phyloP scores from a whole-genome alignment of 2,797 vertebrate genomes.

The Coluber constrictor region DNA sequence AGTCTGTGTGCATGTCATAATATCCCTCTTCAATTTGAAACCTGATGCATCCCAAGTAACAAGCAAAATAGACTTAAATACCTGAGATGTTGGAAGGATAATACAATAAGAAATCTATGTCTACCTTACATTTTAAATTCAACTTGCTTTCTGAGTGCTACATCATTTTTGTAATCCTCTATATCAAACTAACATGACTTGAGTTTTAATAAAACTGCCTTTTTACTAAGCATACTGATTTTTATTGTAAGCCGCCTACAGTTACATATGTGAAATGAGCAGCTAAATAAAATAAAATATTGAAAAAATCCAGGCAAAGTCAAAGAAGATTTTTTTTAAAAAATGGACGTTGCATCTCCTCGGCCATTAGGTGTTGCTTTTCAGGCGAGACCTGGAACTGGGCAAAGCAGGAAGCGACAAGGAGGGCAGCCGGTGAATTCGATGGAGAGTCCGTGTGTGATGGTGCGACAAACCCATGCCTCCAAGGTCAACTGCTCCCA shows the following conservation, averaged over 20 bases:
- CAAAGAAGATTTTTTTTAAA: not conserved
- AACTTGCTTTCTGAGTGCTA: not conserved
- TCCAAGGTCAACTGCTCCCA: no score
- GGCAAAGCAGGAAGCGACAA: no score
- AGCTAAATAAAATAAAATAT: not conserved
- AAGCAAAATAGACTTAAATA: not conserved
- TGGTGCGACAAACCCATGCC: no score
- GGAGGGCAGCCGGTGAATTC: no score
- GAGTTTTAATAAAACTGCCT: not conserved
- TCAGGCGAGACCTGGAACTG: no score
- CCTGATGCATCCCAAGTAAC: not conserved
- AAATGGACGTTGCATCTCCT: no score
- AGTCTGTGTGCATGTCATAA: not conserved
- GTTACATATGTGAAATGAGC: not conserved
- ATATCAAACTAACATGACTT: not conserved
- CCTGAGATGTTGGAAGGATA: not conserved
- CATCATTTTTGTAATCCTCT: not conserved
- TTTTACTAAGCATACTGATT: not conserved
- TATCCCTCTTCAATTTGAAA: not conserved
- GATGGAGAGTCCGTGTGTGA: no score
- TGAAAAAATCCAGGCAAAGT: not conserved
- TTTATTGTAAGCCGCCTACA: not conserved
- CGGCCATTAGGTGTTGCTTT: no score
- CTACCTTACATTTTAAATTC: not conserved
- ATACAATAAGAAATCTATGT: conserved; percentile 20